A percentile compares a stretch with the other conserved stretches of the same genome.
phyloP scores from a whole-genome alignment of 2,888 invertebrate genomes.

The Eugnorisma glareosa region DNA sequence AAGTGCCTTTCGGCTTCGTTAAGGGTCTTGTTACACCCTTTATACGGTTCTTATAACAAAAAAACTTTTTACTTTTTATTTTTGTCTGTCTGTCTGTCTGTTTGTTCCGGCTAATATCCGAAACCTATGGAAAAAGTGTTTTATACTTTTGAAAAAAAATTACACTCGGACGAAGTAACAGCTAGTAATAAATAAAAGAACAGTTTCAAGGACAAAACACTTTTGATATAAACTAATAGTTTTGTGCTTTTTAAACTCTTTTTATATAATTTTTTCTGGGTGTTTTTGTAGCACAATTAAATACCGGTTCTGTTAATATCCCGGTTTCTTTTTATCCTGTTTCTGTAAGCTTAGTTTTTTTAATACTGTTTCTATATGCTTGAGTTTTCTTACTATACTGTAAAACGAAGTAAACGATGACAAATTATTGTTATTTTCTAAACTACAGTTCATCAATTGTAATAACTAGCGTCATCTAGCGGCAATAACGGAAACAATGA shows the following conservation, averaged over 20 bases:
- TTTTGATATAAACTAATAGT: neutral
- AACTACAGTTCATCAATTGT: neutral
- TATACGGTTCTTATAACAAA: too few species aligned
- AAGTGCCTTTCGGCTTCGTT: too few species aligned
- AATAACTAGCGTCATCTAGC: slow-evolving; percentile 60
- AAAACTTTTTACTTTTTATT: too few species aligned
- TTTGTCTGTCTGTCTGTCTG: too few species aligned
- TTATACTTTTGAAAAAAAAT: too few species aligned
- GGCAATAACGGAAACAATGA: slow-evolving; percentile 34
- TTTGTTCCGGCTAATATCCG: too few species aligned
- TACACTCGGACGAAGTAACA: too few species aligned
- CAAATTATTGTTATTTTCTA: neutral
- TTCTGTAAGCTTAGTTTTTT: neutral
- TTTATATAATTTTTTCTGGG: neutral
- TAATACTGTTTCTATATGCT: neutral
- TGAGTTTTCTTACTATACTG: neutral
- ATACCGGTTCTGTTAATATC: neutral
- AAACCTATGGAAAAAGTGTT: too few species aligned
- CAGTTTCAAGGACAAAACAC: too few species aligned
- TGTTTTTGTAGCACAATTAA: neutral
- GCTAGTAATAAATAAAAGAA: neutral
- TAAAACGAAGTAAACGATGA: neutral
- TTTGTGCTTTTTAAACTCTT: neutral
- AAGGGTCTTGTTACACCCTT: too few species aligned
- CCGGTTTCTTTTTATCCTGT: neutral